Base-by-base conservation (phyloP, 2,797 vertebrate species). In the Sparidentex hasta region DNA sequence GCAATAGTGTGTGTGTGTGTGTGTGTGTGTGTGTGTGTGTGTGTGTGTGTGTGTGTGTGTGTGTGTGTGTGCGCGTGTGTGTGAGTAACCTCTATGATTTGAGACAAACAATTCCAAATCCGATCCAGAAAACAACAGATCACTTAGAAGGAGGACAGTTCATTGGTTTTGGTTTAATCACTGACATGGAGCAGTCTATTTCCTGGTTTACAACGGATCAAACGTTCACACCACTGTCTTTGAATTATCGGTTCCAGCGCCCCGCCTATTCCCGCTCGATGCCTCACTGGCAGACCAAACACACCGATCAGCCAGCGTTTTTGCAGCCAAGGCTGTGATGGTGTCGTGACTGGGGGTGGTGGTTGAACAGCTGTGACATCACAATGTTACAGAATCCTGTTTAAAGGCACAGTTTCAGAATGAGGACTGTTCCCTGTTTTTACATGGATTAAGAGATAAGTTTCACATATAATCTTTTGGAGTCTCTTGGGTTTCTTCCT, bases 91-190 rank as follows among this genome's bases (percentile, higher is more conserved):
- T 46, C 47, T 51, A 9, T 68, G 55, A 79, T 73, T 29, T 52
- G 27, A 85, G 69, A 73, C 51, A 83, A 90, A 90, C 86, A 84
- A 90, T 70, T 76, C 44, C 59, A 68, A 73, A 41, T 85, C 83
- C 2, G 3, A 87, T 90, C 43, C 11, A 20, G 61, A 44, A n/a
- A 70, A 61, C 82, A 86, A 81, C 71, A 21, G 43, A 84, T 92
- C 74, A 77, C 62, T 71, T 65, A 65, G 57, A 65, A 20, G 7
- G 52, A 79, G 57, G 67, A 29, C 14, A 25, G 63, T 63, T 88
- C 64, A 76, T 56, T 48, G 71, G 55, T 27, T 82, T 71, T 41
- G 17, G 29, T 80, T 80, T 43, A 70, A 73, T 90, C 70, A 72
- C 55, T 18, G 41, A 68, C 17, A 12, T 8, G 43, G 27, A 55